phyloP scores from a whole-genome alignment of 2,797 vertebrate genomes.

The Babyrousa celebensis region DNA sequence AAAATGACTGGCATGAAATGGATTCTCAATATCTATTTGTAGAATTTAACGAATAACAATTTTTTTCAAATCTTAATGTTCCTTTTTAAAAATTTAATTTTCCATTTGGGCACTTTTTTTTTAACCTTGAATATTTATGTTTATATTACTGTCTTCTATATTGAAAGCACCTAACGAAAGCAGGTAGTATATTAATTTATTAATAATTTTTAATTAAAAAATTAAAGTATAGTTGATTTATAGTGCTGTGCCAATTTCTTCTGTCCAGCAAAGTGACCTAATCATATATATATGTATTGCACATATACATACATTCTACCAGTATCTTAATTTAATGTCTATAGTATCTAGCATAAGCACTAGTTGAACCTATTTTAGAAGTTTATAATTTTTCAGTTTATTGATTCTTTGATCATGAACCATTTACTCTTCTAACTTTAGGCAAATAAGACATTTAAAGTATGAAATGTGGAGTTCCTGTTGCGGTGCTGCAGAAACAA shows the following conservation, averaged over 20 bases:
- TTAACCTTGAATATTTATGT: neutral
- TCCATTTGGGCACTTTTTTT: neutral
- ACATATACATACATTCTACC: too few relatives aligned
- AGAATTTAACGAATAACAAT: slow-evolving; percentile 11
- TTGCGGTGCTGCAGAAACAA: too few relatives aligned
- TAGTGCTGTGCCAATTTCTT: too few relatives aligned
- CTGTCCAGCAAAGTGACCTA: too few relatives aligned
- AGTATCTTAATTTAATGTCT: neutral
- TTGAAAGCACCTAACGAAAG: neutral
- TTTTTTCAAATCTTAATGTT: neutral
- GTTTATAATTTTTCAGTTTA: neutral
- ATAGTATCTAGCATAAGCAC: neutral
- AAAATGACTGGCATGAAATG: neutral
- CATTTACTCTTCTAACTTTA: neutral
- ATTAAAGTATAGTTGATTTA: too few relatives aligned
- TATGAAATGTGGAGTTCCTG: neutral
- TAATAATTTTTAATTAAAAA: too few relatives aligned
- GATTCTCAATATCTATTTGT: neutral
- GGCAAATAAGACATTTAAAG: neutral
- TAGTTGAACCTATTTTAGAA: neutral
- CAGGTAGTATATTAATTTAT: neutral
- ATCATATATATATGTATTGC: too few relatives aligned
- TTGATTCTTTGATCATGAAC: neutral
- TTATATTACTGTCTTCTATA: neutral
- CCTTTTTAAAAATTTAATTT: neutral